Evolutionary conservation across 1,140 invertebrate species (phyloP).

Genomic region (Pomacea maculata): DNA sequence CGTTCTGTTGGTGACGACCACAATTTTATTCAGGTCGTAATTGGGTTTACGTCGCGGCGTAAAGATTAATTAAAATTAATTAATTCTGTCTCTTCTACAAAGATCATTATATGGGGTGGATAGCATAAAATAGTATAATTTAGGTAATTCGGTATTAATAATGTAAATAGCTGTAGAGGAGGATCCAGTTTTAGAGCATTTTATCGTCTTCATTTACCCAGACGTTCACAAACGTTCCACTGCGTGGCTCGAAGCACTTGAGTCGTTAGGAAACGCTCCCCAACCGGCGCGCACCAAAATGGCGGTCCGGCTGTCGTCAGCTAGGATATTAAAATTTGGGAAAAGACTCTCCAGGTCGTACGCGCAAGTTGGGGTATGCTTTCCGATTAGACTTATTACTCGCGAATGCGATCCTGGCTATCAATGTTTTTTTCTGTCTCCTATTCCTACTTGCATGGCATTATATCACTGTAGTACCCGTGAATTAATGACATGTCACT

Average conservation of each 20-base stretch:
- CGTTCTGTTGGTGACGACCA: background rate
- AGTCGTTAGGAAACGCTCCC: background rate
- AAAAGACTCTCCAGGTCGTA: constrained; percentile 17
- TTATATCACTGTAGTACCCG: background rate
- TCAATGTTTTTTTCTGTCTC: background rate
- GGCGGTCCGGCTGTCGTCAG: constrained; percentile 3
- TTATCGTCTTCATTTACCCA: too few relatives aligned
- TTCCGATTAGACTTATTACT: background rate
- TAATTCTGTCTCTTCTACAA: too few relatives aligned
- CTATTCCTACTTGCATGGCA: background rate
- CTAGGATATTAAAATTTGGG: background rate
- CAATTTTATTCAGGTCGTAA: background rate
- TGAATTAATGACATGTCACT: background rate
- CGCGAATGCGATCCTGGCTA: background rate
- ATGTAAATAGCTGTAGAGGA: too few relatives aligned
- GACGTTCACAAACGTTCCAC: too few relatives aligned
- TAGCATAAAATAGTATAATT: too few relatives aligned
- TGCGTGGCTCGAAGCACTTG: background rate
- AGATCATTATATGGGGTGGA: too few relatives aligned
- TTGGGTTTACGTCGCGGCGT: too few relatives aligned
- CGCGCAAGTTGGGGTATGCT: constrained; percentile 7
- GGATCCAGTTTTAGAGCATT: too few relatives aligned
- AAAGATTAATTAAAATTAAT: too few relatives aligned
- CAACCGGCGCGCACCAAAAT: background rate
- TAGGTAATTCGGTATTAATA: too few relatives aligned